Conservation (phyloP, 2,888 invertebrate genomes). For the Byasa hedistus region DNA sequence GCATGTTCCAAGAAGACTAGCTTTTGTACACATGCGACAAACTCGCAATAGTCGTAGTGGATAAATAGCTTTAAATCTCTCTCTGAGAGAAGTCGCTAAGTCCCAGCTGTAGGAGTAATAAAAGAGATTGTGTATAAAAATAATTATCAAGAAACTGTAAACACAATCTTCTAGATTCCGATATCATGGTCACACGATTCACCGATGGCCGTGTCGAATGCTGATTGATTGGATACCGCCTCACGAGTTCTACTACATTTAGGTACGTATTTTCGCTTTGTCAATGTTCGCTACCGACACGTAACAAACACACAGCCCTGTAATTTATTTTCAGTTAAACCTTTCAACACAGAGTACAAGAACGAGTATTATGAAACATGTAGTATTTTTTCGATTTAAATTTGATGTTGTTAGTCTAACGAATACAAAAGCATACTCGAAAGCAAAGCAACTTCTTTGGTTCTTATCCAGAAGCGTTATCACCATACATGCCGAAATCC, state of each 20-base stretch:
- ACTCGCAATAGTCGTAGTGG: too few species aligned
- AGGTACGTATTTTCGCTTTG: conserved; percentile 26
- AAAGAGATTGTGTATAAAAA: neutral
- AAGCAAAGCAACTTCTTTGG: too few species aligned
- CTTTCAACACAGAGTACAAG: neutral
- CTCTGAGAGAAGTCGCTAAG: too few species aligned
- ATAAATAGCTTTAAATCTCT: too few species aligned
- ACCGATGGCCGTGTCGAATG: conserved; percentile 55
- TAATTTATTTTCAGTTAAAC: neutral
- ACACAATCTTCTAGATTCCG: neutral
- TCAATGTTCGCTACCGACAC: conserved; percentile 21
- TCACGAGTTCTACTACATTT: conserved; percentile 28
- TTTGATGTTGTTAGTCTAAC: neutral
- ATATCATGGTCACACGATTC: conserved; percentile 27
- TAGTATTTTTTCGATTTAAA: neutral
- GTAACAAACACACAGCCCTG: conserved; percentile 27
- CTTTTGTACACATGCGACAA: too few species aligned
- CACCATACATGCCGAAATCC: too few species aligned
- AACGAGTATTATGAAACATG: neutral
- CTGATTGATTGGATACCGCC: conserved; percentile 55
- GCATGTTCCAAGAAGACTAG: too few species aligned
- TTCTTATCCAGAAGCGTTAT: too few species aligned
- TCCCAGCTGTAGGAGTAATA: too few species aligned
- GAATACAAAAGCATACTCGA: too few species aligned
- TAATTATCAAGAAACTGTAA: neutral